phyloP scores from a whole-genome alignment of 2,797 vertebrate species.

The Busarellus nigricollis region DNA sequence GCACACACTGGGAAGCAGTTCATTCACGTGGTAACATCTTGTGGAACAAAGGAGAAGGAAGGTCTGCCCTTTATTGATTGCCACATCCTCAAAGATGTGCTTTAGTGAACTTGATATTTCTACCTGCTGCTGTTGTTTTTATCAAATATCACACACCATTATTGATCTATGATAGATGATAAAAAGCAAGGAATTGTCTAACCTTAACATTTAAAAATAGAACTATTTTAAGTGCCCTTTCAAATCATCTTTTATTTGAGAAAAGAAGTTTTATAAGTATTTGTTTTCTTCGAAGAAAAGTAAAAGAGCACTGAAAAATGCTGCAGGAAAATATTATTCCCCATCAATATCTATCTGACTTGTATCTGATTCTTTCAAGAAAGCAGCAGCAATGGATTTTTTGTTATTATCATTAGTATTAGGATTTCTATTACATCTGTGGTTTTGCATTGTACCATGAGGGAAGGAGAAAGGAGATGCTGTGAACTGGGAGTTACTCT shows the following conservation, averaged over 20 bases:
- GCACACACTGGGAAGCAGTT: not conserved
- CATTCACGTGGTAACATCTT: not conserved
- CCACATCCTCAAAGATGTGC: not conserved
- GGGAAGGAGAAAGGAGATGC: not conserved
- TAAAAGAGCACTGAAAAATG: not conserved
- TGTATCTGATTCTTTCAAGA: not conserved
- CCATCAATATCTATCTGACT: not conserved
- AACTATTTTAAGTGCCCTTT: not conserved
- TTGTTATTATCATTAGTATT: not conserved
- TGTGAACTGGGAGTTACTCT: not conserved
- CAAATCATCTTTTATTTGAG: not conserved
- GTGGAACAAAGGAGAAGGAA: not conserved
- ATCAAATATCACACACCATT: not conserved
- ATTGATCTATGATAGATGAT: not conserved
- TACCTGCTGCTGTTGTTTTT: not conserved
- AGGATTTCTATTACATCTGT: not conserved
- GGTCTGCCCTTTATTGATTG: not conserved
- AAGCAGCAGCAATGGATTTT: not conserved
- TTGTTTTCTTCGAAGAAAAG: not conserved
- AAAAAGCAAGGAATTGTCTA: not conserved
- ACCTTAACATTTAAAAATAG: not conserved
- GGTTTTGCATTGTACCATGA: not conserved
- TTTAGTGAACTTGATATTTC: not conserved
- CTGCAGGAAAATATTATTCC: not conserved
- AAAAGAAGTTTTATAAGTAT: not conserved